These are phyloP conservation scores for Cephus sareptanus DNA, from an alignment of 2,888 invertebrate species.

Conservation along the genomic window DNA sequence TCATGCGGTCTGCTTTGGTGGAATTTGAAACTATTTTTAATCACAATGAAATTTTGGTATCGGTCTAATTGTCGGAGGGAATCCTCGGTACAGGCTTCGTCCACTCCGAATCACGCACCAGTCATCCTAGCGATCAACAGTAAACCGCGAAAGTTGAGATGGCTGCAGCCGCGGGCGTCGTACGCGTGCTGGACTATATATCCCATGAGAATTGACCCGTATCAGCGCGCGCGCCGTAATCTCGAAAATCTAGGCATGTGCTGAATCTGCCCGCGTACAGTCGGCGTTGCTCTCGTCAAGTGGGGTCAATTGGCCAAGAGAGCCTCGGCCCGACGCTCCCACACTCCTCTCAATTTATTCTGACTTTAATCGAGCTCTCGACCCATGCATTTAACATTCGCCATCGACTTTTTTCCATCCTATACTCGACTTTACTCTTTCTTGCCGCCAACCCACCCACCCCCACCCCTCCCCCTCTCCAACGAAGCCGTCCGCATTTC, in stretches of 20 bases:
- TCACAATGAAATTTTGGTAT: too few relatives aligned
- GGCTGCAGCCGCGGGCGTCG: background rate
- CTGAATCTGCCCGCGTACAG: slow-evolving; percentile 32
- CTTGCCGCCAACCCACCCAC: too few relatives aligned
- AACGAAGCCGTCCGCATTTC: too few relatives aligned
- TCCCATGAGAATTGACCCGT: background rate
- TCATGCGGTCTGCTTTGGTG: too few relatives aligned
- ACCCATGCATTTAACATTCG: too few relatives aligned
- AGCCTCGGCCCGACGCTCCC: slow-evolving; percentile 51
- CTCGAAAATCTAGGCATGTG: slow-evolving; percentile 36
- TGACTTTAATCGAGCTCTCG: background rate
- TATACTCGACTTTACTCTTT: too few relatives aligned
- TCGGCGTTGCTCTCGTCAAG: slow-evolving; percentile 40
- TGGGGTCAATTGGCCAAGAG: slow-evolving; percentile 58
- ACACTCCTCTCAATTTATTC: slow-evolving; percentile 53
- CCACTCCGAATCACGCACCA: slow-evolving; percentile 43
- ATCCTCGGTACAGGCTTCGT: slow-evolving; percentile 47
- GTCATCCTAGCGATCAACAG: background rate
- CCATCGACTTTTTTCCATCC: too few relatives aligned
- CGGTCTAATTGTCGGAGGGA: slow-evolving; percentile 37
- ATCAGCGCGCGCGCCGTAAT: slow-evolving; percentile 22
- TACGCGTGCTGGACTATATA: background rate
- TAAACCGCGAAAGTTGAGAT: background rate
- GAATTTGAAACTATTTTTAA: too few relatives aligned
- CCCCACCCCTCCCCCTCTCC: too few relatives aligned